phyloP scores from a whole-genome alignment of 2,888 invertebrate genomes.

The Phalera bucephala region DNA sequence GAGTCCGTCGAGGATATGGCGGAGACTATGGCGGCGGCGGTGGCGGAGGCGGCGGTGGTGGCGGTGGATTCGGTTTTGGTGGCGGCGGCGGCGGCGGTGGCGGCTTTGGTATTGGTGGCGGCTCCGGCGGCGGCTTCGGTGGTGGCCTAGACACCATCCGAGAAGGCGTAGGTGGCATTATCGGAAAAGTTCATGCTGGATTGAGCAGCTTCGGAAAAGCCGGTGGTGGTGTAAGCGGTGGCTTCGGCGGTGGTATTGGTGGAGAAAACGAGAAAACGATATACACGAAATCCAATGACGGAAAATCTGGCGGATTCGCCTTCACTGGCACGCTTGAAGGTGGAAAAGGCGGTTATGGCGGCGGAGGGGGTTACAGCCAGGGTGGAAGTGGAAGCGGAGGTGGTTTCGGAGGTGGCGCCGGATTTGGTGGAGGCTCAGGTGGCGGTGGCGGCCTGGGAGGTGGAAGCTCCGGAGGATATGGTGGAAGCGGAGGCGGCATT shows the following conservation, averaged over 20 bases:
- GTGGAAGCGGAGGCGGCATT: slow-evolving; percentile 19
- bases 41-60: slow-evolving; percentile 39
- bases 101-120: slow-evolving; percentile 24
- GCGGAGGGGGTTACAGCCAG: slow-evolving; percentile 58
- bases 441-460: slow-evolving; percentile 25
- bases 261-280: slow-evolving; percentile 52
- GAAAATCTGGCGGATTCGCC: slow-evolving; percentile 72
- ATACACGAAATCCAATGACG: slow-evolving; percentile 65
- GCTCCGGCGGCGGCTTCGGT: slow-evolving; percentile 34
- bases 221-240: slow-evolving; percentile 20
- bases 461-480: slow-evolving; percentile 18
- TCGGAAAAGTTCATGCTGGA: slow-evolving; percentile 53
- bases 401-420: slow-evolving; percentile 30
- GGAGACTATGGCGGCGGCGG: slow-evolving; percentile 32
- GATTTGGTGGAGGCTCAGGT: slow-evolving; percentile 31
- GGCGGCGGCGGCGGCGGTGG: slow-evolving; percentile 37
- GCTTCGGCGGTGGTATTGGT: slow-evolving; percentile 30
- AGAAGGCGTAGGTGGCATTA: slow-evolving; percentile 51
- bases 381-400: slow-evolving; percentile 58
- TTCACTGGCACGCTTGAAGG: slow-evolving; percentile 62
- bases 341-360: slow-evolving; percentile 67
- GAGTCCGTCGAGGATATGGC: slow-evolving; percentile 56
- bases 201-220: slow-evolving; percentile 34
- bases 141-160: slow-evolving; percentile 46
- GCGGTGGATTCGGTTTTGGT: slow-evolving; percentile 36